Evolutionary conservation across 2,888 invertebrate species (phyloP), one percentile per base, ranked within the genome.

Genomic region (Brenthis hecate): DNA sequence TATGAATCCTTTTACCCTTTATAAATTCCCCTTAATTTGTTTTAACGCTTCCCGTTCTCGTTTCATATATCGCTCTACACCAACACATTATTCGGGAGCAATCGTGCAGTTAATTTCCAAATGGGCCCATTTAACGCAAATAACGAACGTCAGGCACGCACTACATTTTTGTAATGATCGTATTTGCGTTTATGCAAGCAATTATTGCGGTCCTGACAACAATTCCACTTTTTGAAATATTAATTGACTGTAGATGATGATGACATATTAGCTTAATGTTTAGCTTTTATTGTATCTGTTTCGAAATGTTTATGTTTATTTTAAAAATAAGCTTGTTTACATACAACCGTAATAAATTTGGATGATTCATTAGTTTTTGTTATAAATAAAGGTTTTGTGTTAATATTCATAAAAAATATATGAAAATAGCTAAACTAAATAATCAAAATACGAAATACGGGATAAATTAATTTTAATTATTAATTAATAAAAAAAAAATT

Each of bases 81-180:
- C 77, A 76, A 78, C 82, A 76, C 82, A 86, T 89, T 91, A 87
- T 88, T 84, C 81, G 81, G 81, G 84, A 85, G 88, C 86, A 89
- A 89, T 89, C 85, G 88, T 83, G 89, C 88, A 89, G 87, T 88
- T 89, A 90, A 89, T 90, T 89, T 88, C 82, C 80, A 86, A 89
- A 91, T 89, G 85, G 86, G 85, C 76, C 81, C 87, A 89, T 90
- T 91, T 88, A 88, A 85, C 81, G 82, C 84, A 86, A 86, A 89
- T 86, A 89, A 88, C 84, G 84, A 83, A 85, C 80, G 80, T 74
- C 78, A 77, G 81, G 80, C 76, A 80, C 77, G 77, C 80, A 80
- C 79, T 78, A 74, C 76, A 80, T 81, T 85, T 84, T 84, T 84
- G 81, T 86, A 81, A 83, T 81, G 76, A 80, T 75, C 75, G 74